phyloP scores from a whole-genome alignment of 2,888 invertebrate species.

The Perizoma flavofasciatum region DNA sequence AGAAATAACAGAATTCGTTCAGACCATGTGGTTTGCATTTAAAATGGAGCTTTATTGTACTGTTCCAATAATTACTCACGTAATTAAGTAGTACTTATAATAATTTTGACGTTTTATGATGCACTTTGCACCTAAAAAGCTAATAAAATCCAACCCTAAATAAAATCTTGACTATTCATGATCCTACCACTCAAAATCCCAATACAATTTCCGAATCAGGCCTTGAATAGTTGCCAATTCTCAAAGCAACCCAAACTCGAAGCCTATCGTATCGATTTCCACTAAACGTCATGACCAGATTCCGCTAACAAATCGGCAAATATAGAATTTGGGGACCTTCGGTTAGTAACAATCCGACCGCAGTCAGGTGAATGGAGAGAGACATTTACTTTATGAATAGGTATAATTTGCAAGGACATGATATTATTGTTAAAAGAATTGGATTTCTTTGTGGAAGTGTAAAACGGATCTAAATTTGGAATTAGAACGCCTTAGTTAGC shows the following conservation, averaged over 20 bases:
- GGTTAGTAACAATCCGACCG: slow-evolving; percentile 6
- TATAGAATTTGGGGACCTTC: slow-evolving; percentile 23
- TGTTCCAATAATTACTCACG: no score
- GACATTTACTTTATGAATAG: slow-evolving; percentile 12
- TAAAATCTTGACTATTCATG: background rate
- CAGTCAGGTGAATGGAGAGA: slow-evolving; percentile 14
- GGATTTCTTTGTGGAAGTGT: no score
- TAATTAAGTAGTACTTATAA: no score
- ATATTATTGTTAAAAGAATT: no score
- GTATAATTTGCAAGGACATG: background rate
- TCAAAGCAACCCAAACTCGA: slow-evolving; percentile 2
- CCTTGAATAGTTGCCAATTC: slow-evolving; percentile 17
- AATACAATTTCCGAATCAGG: slow-evolving; percentile 1
- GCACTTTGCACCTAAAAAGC: no score
- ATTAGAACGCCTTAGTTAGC: background rate
- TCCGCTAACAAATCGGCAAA: slow-evolving; percentile 29
- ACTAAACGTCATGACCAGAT: slow-evolving; percentile 29
- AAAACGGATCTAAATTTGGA: no score
- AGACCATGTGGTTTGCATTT: no score
- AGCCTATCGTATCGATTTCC: slow-evolving; percentile 19
- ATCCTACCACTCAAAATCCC: background rate
- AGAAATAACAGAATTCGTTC: no score
- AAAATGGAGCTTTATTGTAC: no score
- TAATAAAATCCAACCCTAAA: background rate
- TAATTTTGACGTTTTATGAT: no score